A percentile compares a stretch with the other conserved stretches of the same genome.
Evolutionary conservation across 1,140 invertebrate genomes (phyloP).

Genomic region (Aphaenogaster floridana): DNA sequence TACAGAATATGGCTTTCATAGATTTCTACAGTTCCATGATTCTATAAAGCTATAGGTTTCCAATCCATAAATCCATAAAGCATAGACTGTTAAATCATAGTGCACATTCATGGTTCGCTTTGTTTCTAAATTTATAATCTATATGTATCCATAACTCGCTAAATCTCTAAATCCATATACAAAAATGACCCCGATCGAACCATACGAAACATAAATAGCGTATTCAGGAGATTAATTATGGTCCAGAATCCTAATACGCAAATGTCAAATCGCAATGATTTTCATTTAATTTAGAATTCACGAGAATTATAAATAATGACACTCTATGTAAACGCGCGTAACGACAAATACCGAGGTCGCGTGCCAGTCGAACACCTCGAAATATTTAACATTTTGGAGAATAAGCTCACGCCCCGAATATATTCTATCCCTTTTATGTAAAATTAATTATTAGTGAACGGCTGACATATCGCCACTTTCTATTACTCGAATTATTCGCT

Average conservation of each 20-base stretch:
- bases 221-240: not conserved
- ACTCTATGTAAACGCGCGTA: not conserved
- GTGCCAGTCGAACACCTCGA: not conserved
- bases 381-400: not conserved
- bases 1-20: conserved; percentile 1
- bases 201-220: not conserved
- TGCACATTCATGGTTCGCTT: conserved; percentile 24
- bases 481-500: not conserved
- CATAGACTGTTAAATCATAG: conserved; percentile 16
- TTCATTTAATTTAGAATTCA: not conserved
- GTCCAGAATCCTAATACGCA: not conserved
- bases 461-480: not conserved
- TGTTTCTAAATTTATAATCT: conserved; percentile 16
- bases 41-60: conserved; percentile 3
- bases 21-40: not conserved
- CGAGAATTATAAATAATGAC: not conserved
- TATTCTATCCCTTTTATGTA: not conserved
- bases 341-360: not conserved
- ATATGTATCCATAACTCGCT: not conserved
- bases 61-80: conserved; percentile 38
- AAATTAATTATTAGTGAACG: not conserved
- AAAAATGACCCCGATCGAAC: not conserved
- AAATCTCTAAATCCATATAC: not conserved
- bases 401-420: not conserved
- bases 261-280: not conserved